These are phyloP conservation scores for Rhimphoctona megacephalus DNA, from an alignment of 2,888 invertebrate genomes.

Conservation along the genomic window DNA sequence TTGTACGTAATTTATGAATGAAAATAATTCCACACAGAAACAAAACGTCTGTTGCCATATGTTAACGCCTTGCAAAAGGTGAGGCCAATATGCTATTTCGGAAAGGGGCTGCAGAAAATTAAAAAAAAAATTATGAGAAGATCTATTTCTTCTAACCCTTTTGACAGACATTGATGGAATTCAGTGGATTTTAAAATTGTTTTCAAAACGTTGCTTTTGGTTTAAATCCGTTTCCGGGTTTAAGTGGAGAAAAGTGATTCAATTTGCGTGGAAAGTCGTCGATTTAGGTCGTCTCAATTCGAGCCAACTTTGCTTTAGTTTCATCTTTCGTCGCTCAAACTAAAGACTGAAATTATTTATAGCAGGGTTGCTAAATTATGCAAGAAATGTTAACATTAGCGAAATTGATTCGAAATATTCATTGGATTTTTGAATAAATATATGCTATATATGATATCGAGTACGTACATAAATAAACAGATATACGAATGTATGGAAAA, in stretches of 20 bases:
- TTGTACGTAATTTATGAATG: neutral
- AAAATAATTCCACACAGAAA: neutral
- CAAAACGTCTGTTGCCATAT: neutral
- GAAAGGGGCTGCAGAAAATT: neutral
- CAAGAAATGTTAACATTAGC: neutral
- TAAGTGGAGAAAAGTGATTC: neutral
- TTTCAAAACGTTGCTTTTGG: no score
- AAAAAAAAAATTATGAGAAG: no score
- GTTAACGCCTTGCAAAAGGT: neutral
- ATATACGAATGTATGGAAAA: slow-evolving; percentile 25
- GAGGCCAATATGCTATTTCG: neutral
- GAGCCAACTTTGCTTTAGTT: neutral
- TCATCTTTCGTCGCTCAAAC: neutral
- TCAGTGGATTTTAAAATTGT: neutral
- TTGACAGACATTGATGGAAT: no score
- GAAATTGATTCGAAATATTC: neutral
- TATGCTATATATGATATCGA: neutral
- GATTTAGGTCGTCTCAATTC: no score
- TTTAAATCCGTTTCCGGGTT: no score
- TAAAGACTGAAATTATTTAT: neutral
- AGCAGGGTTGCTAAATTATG: no score
- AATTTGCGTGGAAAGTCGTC: neutral
- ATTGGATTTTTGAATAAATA: neutral
- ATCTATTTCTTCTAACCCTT: no score
- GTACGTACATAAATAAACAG: neutral